Conservation (phyloP, 1,140 invertebrate genomes). For the Polypedilum vanderplanki region DNA sequence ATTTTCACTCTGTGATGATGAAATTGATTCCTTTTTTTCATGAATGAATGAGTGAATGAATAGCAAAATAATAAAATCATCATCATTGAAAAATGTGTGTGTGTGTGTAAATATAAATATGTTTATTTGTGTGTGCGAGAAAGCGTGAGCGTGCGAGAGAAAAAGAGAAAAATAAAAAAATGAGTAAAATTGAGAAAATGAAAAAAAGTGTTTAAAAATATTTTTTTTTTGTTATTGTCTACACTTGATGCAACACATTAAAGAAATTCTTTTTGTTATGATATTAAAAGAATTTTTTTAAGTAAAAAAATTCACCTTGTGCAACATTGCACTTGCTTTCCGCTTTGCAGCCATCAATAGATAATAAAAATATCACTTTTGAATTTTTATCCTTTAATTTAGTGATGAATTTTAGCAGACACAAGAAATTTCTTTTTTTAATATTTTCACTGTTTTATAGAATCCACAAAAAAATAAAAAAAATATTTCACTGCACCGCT, state of each 20-base stretch:
- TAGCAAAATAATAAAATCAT: constrained; percentile 30
- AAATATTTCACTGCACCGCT: background rate
- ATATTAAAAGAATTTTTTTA: background rate
- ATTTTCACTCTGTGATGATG: constrained; percentile 10
- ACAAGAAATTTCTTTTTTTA: background rate
- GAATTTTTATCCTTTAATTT: too few relatives aligned
- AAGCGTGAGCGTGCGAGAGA: constrained; percentile 40
- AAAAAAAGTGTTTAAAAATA: background rate
- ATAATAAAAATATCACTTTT: background rate
- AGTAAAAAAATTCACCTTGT: constrained; percentile 37
- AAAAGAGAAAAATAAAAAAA: background rate
- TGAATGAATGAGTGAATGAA: constrained; percentile 34
- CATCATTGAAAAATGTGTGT: constrained; percentile 31
- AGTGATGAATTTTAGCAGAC: too few relatives aligned
- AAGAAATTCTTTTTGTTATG: background rate
- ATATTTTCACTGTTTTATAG: constrained; percentile 22
- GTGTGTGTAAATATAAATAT: too few relatives aligned
- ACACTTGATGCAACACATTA: background rate
- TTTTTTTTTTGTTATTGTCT: constrained; percentile 26
- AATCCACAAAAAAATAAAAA: background rate
- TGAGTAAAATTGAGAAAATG: background rate
- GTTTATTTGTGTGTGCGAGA: constrained; percentile 37
- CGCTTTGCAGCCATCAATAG: constrained; percentile 43
- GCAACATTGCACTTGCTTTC: constrained; percentile 44
- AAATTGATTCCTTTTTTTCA: constrained; percentile 25